Evolutionary conservation across 1,140 invertebrate species (phyloP), one percentile per base, ranked within the genome.

Genomic region (Lepidostoma basale): DNA sequence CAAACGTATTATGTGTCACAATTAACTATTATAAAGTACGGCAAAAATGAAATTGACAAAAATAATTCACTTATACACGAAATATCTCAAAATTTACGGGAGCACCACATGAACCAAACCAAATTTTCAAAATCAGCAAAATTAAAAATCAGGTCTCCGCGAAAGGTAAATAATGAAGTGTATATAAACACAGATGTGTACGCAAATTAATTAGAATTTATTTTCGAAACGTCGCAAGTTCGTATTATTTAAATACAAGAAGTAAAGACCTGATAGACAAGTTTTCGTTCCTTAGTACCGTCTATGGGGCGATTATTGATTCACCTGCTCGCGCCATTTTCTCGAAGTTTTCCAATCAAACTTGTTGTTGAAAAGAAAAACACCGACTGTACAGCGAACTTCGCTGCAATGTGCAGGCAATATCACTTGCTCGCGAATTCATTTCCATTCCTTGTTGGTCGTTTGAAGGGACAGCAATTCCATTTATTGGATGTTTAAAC

Each of bases 301-400:
- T 36, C 54, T n/a, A 22, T 40, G 36, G 22, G 14, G 14, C 30
- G 36, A 59, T 60, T 70, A 70, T 70, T 65, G 68, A 70, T 70
- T 70, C 62, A 65, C 62, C 67, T 68, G 67, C 60, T 60, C 16
- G 47, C 49, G 33, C 62, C 28, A 16, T 59, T 59, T 59, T 58
- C 63, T 56, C 28, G 23, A 71, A 71, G 65, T 71, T 71, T 71
- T 71, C 69, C 62, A 71, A 71, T 71, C 69, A 71, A 71, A 71
- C 65, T 71, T 71, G 39, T 63, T 63, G 67, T 64, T 56, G 59
- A n/a, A 40, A 71, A 71, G 69, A 71, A 71, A 71, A 71, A 68
- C 60, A 71, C 33, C 44, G 65, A 60, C 65, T 67, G 18, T 66
- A 36, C 62, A 22, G 18, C n/a, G 49, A 14, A 30, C n/a, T 18